A percentile compares a stretch with the other conserved stretches of the same genome.
Evolutionary conservation across 2,113 vertebrate genomes (phyloP).

Genomic region (Notarius lentiginosus): DNA sequence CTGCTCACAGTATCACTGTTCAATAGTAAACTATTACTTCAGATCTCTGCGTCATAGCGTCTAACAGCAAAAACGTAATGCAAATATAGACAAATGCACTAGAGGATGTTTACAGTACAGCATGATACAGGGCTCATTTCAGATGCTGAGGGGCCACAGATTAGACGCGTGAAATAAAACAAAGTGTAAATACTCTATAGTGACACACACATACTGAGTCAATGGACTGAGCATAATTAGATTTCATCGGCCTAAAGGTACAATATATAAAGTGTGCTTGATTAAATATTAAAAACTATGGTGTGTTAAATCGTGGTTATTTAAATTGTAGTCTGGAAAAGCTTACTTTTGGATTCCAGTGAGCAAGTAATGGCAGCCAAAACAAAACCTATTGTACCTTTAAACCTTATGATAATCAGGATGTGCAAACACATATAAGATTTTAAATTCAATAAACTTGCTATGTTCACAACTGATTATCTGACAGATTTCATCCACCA

Average conservation of each 20-base stretch:
- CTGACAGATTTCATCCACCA: background rate
- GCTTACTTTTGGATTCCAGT: background rate
- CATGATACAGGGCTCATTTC: background rate
- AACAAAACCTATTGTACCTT: constrained; percentile 21
- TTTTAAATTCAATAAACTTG: background rate
- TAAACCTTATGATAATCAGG: background rate
- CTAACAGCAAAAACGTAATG: constrained; percentile 20
- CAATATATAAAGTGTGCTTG: background rate
- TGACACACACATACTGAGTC: background rate
- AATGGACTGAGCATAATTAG: background rate
- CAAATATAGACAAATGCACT: constrained; percentile 39
- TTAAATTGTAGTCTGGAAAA: background rate
- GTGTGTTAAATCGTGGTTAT: background rate
- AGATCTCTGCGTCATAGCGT: constrained; percentile 18
- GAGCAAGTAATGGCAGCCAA: background rate
- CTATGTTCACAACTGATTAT: background rate
- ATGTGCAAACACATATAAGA: background rate
- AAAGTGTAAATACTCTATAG: background rate
- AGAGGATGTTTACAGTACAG: constrained; percentile 13
- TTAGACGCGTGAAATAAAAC: constrained; percentile 18
- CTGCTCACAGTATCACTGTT: constrained; percentile 51
- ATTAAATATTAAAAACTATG: background rate
- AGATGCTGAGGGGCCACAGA: background rate
- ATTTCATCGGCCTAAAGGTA: constrained; percentile 12
- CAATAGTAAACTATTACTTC: constrained; percentile 53